These are phyloP conservation scores for Cephalopachus bancanus DNA, from an alignment of 2,797 vertebrate genomes.

Conservation along the genomic window DNA sequence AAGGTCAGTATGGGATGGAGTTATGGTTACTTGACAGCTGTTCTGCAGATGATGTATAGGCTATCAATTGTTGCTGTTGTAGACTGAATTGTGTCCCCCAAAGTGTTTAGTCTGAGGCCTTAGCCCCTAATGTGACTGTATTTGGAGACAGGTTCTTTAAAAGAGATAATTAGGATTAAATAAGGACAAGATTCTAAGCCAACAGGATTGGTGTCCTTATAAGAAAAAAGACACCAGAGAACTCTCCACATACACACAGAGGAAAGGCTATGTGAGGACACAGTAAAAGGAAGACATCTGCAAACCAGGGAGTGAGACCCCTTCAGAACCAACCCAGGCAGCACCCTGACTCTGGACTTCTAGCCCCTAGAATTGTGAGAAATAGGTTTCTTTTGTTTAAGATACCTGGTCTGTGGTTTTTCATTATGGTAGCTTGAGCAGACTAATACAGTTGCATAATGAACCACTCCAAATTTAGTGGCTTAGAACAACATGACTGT, in stretches of 20 bases:
- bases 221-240: background rate
- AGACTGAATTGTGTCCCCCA: background rate
- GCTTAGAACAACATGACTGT: background rate
- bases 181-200: background rate
- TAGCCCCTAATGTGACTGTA: background rate
- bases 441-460: background rate
- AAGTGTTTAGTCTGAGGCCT: background rate
- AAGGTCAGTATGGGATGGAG: background rate
- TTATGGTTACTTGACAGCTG: background rate
- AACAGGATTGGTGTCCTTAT: background rate
- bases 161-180: background rate
- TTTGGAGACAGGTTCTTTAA: background rate
- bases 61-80: background rate
- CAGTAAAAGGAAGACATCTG: fast-evolving
- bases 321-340: background rate
- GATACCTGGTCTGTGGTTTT: background rate
- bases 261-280: background rate
- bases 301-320: background rate
- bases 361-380: background rate
- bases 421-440: background rate
- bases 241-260: too few species aligned
- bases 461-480: background rate
- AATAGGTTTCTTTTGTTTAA: background rate
- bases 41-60: background rate
- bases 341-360: background rate